phyloP scores from a whole-genome alignment of 1,140 invertebrate species.

The Drosophila mauritiana region DNA sequence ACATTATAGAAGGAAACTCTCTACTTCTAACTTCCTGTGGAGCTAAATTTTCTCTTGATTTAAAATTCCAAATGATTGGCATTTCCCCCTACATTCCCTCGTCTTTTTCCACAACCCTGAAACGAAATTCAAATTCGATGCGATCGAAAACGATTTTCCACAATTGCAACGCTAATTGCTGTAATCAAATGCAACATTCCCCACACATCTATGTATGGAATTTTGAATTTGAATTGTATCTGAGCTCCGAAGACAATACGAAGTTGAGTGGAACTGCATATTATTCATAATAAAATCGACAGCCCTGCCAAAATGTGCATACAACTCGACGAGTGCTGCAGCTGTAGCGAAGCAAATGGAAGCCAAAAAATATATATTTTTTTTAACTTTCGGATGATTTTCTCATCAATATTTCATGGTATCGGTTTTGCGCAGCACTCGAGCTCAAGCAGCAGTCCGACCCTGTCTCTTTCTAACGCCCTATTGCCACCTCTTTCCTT shows the following conservation, averaged over 20 bases:
- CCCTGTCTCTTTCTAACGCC: slow-evolving; percentile 5
- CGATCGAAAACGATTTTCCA: background rate
- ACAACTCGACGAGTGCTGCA: slow-evolving; percentile 61
- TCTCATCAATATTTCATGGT: slow-evolving; percentile 81
- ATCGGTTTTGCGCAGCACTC: slow-evolving; percentile 75
- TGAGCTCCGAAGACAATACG: slow-evolving; percentile 18
- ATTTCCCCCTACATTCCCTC: background rate
- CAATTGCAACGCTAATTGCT: slow-evolving; percentile 38
- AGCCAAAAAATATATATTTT: slow-evolving; percentile 35
- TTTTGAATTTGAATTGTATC: slow-evolving; percentile 61
- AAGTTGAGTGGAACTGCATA: slow-evolving; percentile 58
- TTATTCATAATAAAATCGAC: slow-evolving; percentile 67
- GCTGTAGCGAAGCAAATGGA: slow-evolving; percentile 49
- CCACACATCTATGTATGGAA: slow-evolving; percentile 4
- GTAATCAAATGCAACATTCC: slow-evolving; percentile 46
- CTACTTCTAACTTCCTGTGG: too few relatives aligned
- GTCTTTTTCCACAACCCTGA: background rate
- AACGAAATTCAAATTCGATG: background rate
- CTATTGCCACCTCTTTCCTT: slow-evolving; percentile 35
- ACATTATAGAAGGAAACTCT: too few relatives aligned
- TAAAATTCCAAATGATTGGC: too few relatives aligned
- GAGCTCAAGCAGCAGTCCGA: slow-evolving; percentile 25
- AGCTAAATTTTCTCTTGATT: too few relatives aligned
- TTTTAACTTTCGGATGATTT: slow-evolving; percentile 68
- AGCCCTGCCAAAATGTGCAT: slow-evolving; percentile 34